Evolutionary conservation across 2,113 vertebrate species (phyloP).

Genomic region (Pionites leucogaster): DNA sequence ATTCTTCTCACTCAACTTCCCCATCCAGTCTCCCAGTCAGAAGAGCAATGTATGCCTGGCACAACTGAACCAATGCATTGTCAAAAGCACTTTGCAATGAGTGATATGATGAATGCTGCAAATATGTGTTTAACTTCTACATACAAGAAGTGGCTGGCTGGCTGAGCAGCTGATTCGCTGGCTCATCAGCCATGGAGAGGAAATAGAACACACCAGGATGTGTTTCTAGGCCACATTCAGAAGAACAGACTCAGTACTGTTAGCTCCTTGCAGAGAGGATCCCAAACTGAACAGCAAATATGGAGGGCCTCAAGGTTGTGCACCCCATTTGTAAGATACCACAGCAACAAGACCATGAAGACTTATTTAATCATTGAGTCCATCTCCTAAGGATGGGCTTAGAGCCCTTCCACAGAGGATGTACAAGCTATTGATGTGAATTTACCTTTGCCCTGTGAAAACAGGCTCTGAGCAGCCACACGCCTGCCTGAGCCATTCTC

Average conservation of each 20-base stretch:
- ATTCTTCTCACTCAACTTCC: not conserved
- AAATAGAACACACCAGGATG: not conserved
- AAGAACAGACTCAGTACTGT: not conserved
- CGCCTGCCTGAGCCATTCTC: fast-evolving
- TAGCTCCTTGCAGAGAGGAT: not conserved
- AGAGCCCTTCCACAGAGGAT: not conserved
- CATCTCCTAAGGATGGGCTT: fast-evolving
- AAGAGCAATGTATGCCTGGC: not conserved
- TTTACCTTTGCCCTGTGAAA: not conserved
- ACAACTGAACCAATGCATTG: not conserved
- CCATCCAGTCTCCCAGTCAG: not conserved
- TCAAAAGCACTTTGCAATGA: not conserved
- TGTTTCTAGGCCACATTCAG: not conserved
- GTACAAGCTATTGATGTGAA: not conserved
- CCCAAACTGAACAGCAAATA: not conserved
- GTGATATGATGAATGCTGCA: not conserved
- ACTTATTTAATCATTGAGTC: not conserved
- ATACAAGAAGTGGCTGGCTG: not conserved
- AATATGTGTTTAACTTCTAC: not conserved
- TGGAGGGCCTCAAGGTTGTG: not conserved
- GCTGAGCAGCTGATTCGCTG: not conserved
- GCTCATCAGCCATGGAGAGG: not conserved
- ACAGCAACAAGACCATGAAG: not conserved
- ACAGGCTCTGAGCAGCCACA: not conserved
- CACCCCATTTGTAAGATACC: not conserved